These are phyloP conservation scores for Panopea generosa DNA, from an alignment of 2,888 invertebrate species.

Conservation along the genomic window DNA sequence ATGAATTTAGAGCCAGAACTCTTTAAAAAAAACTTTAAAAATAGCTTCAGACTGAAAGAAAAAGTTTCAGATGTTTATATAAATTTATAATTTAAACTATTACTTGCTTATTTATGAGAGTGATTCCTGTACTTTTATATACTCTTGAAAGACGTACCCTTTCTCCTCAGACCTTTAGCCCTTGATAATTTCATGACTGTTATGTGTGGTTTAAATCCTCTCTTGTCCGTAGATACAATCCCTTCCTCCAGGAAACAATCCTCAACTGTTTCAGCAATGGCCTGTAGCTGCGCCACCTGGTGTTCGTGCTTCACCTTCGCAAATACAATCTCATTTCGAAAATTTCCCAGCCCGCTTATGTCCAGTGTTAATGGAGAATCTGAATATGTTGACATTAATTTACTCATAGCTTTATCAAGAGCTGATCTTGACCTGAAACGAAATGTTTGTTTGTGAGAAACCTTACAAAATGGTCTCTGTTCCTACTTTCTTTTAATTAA, in stretches of 20 bases:
- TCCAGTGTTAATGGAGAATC: slow-evolving; percentile 37
- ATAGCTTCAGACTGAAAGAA: too few relatives aligned
- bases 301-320: slow-evolving; percentile 54
- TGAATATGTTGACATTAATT: slow-evolving; percentile 23
- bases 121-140: too few relatives aligned
- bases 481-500: too few relatives aligned
- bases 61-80: too few relatives aligned
- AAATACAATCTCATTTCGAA: slow-evolving; percentile 67
- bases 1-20: too few relatives aligned
- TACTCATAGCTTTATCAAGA: slow-evolving; percentile 45
- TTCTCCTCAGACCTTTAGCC: slow-evolving; percentile 41
- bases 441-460: too few relatives aligned
- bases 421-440: slow-evolving; percentile 51
- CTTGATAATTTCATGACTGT: slow-evolving; percentile 70
- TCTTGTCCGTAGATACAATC: slow-evolving; percentile 55
- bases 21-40: too few relatives aligned
- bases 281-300: slow-evolving; percentile 42
- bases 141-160: too few relatives aligned
- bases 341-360: slow-evolving; percentile 62
- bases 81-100: too few relatives aligned
- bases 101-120: too few relatives aligned
- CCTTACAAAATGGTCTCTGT: too few relatives aligned
- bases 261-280: slow-evolving; percentile 58
- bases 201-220: slow-evolving; percentile 67
- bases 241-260: slow-evolving; percentile 51